Evolutionary conservation across 2,888 invertebrate species (phyloP).

Genomic region (Emesis castigata): DNA sequence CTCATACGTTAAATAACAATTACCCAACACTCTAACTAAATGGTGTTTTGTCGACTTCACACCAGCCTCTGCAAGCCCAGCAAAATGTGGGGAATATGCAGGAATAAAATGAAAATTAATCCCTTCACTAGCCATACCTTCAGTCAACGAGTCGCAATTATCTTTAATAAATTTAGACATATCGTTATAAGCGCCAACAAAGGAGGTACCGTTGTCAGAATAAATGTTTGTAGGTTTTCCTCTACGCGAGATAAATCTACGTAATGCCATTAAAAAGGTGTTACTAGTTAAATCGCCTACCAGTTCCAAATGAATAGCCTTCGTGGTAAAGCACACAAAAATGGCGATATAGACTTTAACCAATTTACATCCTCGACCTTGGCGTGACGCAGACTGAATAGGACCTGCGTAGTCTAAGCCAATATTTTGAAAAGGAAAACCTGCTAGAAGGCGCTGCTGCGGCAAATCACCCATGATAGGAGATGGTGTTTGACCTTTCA

Average conservation of each 20-base stretch:
- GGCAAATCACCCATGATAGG: not conserved
- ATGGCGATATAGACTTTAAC: slow-evolving; percentile 21
- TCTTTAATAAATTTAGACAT: not conserved
- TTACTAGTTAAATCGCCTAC: not conserved
- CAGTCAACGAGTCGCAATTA: too few species aligned
- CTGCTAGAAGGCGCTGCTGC: not conserved
- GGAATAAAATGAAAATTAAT: not conserved
- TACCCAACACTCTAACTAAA: not conserved
- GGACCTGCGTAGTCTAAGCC: slow-evolving; percentile 64
- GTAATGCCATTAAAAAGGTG: not conserved
- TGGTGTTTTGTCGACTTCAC: not conserved
- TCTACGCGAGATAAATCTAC: not conserved
- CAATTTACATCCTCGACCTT: slow-evolving; percentile 56
- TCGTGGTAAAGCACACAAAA: not conserved
- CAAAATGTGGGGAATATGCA: not conserved
- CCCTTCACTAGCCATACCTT: not conserved
- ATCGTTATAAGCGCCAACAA: not conserved
- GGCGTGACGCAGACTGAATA: slow-evolving; percentile 33
- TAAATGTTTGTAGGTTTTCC: not conserved
- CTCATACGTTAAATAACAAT: not conserved
- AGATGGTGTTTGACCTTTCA: not conserved
- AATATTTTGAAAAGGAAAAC: slow-evolving; percentile 40
- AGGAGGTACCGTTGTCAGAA: not conserved
- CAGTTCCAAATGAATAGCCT: not conserved
- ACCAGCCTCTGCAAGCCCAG: not conserved